A percentile compares a stretch with the other conserved stretches of the same genome.
Conservation (phyloP, 2,888 invertebrate genomes). For the Apotomis capreana region DNA sequence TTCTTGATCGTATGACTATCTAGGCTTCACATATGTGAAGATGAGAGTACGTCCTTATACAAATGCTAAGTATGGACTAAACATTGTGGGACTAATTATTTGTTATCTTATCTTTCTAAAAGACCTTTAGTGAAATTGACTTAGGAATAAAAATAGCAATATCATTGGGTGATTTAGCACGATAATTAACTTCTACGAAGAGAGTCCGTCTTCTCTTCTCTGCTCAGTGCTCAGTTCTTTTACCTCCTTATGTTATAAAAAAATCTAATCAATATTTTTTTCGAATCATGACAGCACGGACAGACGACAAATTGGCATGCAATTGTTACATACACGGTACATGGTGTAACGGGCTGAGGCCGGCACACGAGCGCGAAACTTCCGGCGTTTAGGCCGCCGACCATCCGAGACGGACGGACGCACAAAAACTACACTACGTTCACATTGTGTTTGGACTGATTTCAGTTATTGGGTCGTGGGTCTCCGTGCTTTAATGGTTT, state of each 20-base stretch:
- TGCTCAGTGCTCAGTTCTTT: too few species aligned
- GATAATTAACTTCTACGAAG: too few species aligned
- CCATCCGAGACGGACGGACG: constrained; percentile 22
- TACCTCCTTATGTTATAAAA: too few species aligned
- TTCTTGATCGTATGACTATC: neutral
- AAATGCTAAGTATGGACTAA: neutral
- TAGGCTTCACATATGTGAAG: too few species aligned
- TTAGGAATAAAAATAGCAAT: too few species aligned
- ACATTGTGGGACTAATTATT: neutral
- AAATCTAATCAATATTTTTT: neutral
- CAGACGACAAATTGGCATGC: neutral
- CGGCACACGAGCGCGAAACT: neutral
- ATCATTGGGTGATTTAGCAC: too few species aligned
- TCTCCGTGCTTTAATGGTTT: neutral
- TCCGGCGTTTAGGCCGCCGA: constrained; percentile 28
- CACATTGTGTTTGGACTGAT: neutral
- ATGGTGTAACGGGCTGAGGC: neutral
- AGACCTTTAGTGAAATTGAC: neutral
- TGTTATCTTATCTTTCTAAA: neutral
- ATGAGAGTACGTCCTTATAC: too few species aligned
- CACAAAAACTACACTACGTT: neutral
- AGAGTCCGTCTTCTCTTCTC: too few species aligned
- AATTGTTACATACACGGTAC: neutral
- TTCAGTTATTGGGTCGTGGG: neutral
- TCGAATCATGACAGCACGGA: neutral